Conservation (phyloP, 2,113 vertebrate genomes). For the Cavia porcellus region DNA sequence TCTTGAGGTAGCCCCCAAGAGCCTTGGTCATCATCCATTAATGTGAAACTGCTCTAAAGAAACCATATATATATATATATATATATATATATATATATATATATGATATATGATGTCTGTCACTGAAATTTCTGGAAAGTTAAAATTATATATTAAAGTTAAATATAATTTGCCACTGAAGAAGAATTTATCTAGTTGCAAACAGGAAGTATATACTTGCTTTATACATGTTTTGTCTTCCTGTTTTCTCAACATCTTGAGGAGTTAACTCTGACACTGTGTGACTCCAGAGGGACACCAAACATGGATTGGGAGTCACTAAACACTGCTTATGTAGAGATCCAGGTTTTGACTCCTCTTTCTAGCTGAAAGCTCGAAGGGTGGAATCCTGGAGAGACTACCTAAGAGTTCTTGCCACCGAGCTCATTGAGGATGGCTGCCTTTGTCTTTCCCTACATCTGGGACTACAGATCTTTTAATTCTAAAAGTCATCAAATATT, state of each 20-base stretch:
- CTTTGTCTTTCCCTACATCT: not conserved
- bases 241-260: not conserved
- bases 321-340: not conserved
- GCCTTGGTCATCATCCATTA: not conserved
- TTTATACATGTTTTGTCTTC: not conserved
- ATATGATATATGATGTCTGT: too few species aligned
- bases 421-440: not conserved
- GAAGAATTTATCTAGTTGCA: not conserved
- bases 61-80: too few species aligned
- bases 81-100: too few species aligned
- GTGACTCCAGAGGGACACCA: not conserved
- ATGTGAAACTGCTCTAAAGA: not conserved
- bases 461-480: not conserved
- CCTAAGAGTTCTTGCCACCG: not conserved
- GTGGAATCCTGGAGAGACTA: not conserved
- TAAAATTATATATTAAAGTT: constrained; percentile 17
- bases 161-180: not conserved
- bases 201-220: not conserved
- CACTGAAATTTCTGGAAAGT: constrained; percentile 18
- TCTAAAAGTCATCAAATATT: not conserved
- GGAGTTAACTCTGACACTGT: not conserved
- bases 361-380: not conserved
- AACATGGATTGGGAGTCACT: not conserved
- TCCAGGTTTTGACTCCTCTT: not conserved
- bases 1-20: not conserved